Conservation (phyloP, 2,888 invertebrate genomes). For the Heliconius cydno region DNA sequence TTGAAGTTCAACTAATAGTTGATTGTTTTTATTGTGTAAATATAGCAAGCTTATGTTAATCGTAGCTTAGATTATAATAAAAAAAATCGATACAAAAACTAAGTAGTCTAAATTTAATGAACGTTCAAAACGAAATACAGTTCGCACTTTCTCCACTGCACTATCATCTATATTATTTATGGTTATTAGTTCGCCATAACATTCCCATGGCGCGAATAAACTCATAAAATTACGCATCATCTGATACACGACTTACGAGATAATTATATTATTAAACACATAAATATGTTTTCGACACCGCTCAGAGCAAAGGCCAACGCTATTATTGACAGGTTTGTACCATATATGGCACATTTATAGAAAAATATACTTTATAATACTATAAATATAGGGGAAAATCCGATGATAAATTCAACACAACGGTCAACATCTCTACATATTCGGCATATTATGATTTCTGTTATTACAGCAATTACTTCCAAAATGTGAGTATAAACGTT, state of each 20-base stretch:
- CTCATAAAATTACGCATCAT: constrained; percentile 41
- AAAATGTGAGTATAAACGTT: constrained; percentile 60
- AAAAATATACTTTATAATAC: neutral
- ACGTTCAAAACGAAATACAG: neutral
- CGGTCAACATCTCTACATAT: constrained; percentile 38
- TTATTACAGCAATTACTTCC: constrained; percentile 69
- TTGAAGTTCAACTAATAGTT: too few relatives aligned
- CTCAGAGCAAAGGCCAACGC: constrained; percentile 63
- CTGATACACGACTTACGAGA: constrained; percentile 42
- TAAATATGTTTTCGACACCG: constrained; percentile 50
- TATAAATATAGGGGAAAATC: constrained; percentile 6
- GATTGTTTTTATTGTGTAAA: too few relatives aligned
- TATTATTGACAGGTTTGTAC: constrained; percentile 53
- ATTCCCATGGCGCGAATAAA: constrained; percentile 39
- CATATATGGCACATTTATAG: constrained; percentile 6
- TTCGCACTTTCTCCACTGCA: neutral
- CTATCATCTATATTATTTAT: constrained; percentile 16
- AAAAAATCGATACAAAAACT: neutral
- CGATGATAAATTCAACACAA: constrained; percentile 13
- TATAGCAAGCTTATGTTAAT: too few relatives aligned
- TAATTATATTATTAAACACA: constrained; percentile 43
- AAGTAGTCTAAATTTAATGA: neutral
- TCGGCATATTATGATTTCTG: constrained; percentile 59
- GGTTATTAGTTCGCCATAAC: constrained; percentile 11
- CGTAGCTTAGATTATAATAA: too few relatives aligned